Base-by-base conservation (phyloP, 23 tunicate genomes). In the Clavelina lepadiformis region DNA sequence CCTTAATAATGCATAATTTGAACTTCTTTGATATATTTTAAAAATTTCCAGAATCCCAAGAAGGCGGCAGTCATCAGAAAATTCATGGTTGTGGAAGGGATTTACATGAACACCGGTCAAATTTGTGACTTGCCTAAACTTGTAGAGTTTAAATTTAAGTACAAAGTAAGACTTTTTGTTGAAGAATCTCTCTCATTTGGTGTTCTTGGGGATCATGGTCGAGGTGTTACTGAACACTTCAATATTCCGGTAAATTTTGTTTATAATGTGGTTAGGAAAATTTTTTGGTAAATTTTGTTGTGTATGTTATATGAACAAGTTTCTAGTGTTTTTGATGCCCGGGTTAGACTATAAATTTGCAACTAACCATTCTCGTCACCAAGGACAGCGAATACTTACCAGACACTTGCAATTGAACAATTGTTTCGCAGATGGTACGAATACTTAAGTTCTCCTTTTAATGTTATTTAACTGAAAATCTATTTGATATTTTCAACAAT, bases 131-230 rank as follows among this genome's bases (percentile, higher is more conserved):
- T 94, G 31, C 84, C 94, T 18, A 51, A 51, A n/a, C 72, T 94
- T 20, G 76, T 94, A 5, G 99, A 94, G 44, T 46, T 94, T 30
- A 94, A 94, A 65, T 94, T 75, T 64, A 80, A 93, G 58, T 94
- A 94, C 62, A 86, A 86, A 73, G 95, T 86, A 19, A 69, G 99
- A 26, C 65, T 94, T 21, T 67, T 94, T 65, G 66, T 94, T 11
- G 99, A 94, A 27, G 99, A 94, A 58, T 80, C 95, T 0, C 61
- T 80, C 2, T 94, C 99, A 27, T 94, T 94, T 66, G 99, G 95
- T 3, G 85, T 79, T 3, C 85, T 94, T 1, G 98, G 98, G 3
- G 71, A 79, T 44, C 82, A 78, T 63, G 98, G 98, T 22, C 63
- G 81, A 41, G 98, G 98, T 3, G 95, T 93, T 31, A 79, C 94